Base-by-base conservation (phyloP, 2,888 invertebrate species). In the Mechanitis mazaeus region DNA sequence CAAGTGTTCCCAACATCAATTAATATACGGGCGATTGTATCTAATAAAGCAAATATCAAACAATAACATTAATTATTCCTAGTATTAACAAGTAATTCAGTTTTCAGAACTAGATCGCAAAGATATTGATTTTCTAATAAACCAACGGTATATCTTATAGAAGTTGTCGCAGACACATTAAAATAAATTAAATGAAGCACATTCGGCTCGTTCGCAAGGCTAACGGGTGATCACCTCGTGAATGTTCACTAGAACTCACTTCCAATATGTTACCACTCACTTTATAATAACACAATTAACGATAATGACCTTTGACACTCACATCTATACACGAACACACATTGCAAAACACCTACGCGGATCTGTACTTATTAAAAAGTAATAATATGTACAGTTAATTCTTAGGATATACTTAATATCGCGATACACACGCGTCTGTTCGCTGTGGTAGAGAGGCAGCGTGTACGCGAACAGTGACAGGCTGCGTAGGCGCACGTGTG, bases 171-270 rank as follows among this genome's bases (percentile, higher is more conserved):
- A 72, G 76, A 76, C 75, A 75, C 74, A 84, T 84, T 84, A 77
- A 77, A 83, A 84, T 84, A 79, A 74, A 81, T 81, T 80, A 79
- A 76, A 75, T 75, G 73, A 63, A 67, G 75, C 75, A 79, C 76
- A 79, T 83, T 81, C 73, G 75, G 78, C 72, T 71, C 71, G 77
- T 77, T 64, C 70, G 75, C 88, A 88, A 88, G 88, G 89, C 78
- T 78, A 85, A 81, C 87, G 69, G 79, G 77, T 75, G 79, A 78
- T 79, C 77, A 81, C 81, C 78, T 76, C 78, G 68, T 58, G 60
- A 64, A 55, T 64, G 63, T 68, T 64, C 67, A 66, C 67, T 64
- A 66, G 76, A 77, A 78, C 78, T 79, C 79, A 84, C 78, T 81
- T 83, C 81, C 74, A 73, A 76, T 73, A 70, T 78, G 72, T 75